Conservation (phyloP, 2,888 invertebrate genomes). For the Drosophila aldrichi region DNA sequence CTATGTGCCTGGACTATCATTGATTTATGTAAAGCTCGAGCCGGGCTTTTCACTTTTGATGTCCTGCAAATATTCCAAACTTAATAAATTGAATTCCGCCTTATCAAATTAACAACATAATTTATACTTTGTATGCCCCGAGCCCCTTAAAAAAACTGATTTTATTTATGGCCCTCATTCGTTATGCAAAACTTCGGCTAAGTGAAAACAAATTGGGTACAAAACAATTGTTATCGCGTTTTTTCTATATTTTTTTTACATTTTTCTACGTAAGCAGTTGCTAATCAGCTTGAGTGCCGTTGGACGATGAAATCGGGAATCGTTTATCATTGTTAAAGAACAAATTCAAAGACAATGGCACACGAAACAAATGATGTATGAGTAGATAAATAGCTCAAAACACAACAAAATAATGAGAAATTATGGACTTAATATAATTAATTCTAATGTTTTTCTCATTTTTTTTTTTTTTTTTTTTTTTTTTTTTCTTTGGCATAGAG, state of each 20-base stretch:
- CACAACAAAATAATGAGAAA: slow-evolving; percentile 24
- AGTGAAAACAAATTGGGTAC: slow-evolving; percentile 18
- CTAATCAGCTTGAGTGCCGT: slow-evolving; percentile 28
- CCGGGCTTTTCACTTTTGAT: neutral
- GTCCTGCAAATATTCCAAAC: no score
- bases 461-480: neutral
- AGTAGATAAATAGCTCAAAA: slow-evolving; percentile 21
- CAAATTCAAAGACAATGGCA: slow-evolving; percentile 12
- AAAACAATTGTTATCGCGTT: slow-evolving; percentile 43
- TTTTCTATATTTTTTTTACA: slow-evolving; percentile 9
- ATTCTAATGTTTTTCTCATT: neutral
- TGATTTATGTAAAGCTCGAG: neutral
- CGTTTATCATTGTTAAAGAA: slow-evolving; percentile 44
- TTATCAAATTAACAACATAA: neutral
- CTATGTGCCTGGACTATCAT: neutral
- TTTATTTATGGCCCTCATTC: slow-evolving; percentile 3
- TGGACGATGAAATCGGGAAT: slow-evolving; percentile 38
- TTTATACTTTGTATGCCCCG: neutral
- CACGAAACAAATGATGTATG: slow-evolving; percentile 35
- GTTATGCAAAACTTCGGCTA: slow-evolving; percentile 8
- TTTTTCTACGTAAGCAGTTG: slow-evolving; percentile 31
- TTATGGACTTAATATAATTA: slow-evolving; percentile 11
- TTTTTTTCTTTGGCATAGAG: slow-evolving; percentile 3
- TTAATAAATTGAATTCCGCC: neutral
- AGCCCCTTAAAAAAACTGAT: neutral